Percentiles rank a stretch among this genome's conserved stretches.
phyloP scores from a whole-genome alignment of 2,113 vertebrate genomes.

The Tachysurus vachellii region DNA sequence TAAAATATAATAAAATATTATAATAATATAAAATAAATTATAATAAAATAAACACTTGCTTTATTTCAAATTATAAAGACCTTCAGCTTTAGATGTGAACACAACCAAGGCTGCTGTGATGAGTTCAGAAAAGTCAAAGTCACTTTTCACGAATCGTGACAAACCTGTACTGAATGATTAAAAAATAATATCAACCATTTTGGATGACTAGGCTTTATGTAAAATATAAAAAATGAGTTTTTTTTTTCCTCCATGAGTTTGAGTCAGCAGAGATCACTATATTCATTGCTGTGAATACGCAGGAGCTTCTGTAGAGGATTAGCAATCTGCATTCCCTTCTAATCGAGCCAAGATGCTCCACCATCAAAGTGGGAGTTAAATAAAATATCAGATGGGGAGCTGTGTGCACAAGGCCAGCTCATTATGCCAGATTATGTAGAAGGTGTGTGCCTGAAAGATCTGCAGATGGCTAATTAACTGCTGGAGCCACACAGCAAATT shows the following conservation, averaged over 20 bases:
- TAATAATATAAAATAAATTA: not conserved
- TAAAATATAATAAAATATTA: too few species aligned
- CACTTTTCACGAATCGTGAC: not conserved
- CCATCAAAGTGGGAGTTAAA: conserved; percentile 7
- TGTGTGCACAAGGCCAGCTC: not conserved
- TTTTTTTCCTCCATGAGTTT: not conserved
- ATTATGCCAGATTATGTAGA: conserved; percentile 16
- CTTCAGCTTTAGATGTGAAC: not conserved
- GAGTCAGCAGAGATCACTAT: not conserved
- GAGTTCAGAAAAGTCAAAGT: not conserved
- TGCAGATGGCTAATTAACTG: conserved; percentile 21
- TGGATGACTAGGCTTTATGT: not conserved
- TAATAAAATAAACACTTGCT: not conserved
- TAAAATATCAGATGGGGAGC: conserved; percentile 9
- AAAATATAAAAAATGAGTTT: too few species aligned
- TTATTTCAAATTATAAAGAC: not conserved
- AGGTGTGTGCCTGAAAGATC: not conserved
- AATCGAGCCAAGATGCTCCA: conserved; percentile 10
- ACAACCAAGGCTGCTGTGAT: not conserved
- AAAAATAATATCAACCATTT: not conserved
- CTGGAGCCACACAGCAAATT: not conserved
- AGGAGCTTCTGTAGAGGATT: not conserved
- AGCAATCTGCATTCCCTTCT: not conserved
- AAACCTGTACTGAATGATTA: not conserved
- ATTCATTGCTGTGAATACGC: not conserved